A percentile compares a stretch with the other conserved stretches of the same genome.
Evolutionary conservation across 2,797 vertebrate genomes (phyloP).

Genomic region (Falco biarmicus): DNA sequence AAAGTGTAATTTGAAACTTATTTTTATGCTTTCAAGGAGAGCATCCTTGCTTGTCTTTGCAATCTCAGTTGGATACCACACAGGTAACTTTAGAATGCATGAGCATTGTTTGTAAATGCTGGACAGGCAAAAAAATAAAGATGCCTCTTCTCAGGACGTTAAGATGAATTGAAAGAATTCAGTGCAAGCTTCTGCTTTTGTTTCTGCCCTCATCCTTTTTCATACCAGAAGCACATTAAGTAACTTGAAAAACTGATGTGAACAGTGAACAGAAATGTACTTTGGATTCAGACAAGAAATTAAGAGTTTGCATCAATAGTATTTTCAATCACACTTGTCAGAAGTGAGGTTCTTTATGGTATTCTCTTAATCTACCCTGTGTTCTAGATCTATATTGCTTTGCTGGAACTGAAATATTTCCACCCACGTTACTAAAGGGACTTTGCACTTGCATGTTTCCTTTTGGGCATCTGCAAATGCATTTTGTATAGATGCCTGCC

Average conservation of each 20-base stretch:
- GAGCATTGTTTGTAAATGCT: not conserved
- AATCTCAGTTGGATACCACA: not conserved
- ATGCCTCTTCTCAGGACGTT: not conserved
- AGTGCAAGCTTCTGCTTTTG: slow-evolving; percentile 38
- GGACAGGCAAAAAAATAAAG: slow-evolving; percentile 22
- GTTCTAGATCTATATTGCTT: slow-evolving; percentile 47
- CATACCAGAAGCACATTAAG: not conserved
- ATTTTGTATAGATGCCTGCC: not conserved
- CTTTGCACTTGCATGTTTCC: not conserved
- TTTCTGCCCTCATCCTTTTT: not conserved
- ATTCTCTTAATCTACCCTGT: not conserved
- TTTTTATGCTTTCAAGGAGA: slow-evolving; percentile 9
- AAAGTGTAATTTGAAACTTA: not conserved
- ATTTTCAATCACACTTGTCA: not conserved
- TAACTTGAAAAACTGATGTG: not conserved
- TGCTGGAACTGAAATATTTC: not conserved
- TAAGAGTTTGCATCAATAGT: not conserved
- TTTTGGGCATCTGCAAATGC: not conserved
- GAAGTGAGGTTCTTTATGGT: not conserved
- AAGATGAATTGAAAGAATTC: slow-evolving; percentile 44
- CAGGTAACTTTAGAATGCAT: not conserved
- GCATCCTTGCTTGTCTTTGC: not conserved
- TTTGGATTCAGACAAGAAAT: not conserved
- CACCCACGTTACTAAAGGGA: not conserved
- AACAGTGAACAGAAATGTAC: slow-evolving; percentile 1